phyloP scores from a whole-genome alignment of 1,140 invertebrate species.

The Homalodisca vitripennis region DNA sequence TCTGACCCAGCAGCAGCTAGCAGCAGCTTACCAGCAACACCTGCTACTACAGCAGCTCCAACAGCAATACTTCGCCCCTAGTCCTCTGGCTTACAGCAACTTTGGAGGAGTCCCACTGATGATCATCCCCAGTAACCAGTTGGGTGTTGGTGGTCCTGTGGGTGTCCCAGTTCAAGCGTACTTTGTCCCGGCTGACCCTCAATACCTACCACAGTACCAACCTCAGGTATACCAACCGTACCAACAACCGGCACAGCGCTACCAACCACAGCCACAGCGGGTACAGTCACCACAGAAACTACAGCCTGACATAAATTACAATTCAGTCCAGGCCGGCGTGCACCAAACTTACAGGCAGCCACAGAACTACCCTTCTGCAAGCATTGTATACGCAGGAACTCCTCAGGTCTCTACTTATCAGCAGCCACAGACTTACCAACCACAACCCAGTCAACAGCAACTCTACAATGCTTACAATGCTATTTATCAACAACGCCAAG shows the following conservation, averaged over 20 bases:
- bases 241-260: neutral
- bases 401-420: neutral
- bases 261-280: slow-evolving; percentile 5
- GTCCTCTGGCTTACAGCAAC: slow-evolving; percentile 10
- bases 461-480: slow-evolving; percentile 30
- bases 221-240: neutral
- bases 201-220: slow-evolving; percentile 5
- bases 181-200: slow-evolving; percentile 11
- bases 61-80: slow-evolving; percentile 19
- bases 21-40: slow-evolving; percentile 6
- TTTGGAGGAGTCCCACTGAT: slow-evolving; percentile 26
- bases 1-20: slow-evolving; percentile 15
- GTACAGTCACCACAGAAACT: neutral
- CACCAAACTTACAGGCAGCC: neutral
- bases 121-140: slow-evolving; percentile 26
- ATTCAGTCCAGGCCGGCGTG: neutral
- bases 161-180: slow-evolving; percentile 16
- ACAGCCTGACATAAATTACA: neutral
- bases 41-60: slow-evolving; percentile 28
- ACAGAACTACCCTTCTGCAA: slow-evolving; percentile 9
- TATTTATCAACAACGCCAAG: slow-evolving; percentile 20
- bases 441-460: slow-evolving; percentile 14
- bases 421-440: slow-evolving; percentile 3
- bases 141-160: slow-evolving; percentile 7
- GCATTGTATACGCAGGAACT: neutral